A percentile compares a stretch with the other conserved stretches of the same genome.
Conservation (phyloP, 2,113 vertebrate genomes). For the Dascyllus trimaculatus region DNA sequence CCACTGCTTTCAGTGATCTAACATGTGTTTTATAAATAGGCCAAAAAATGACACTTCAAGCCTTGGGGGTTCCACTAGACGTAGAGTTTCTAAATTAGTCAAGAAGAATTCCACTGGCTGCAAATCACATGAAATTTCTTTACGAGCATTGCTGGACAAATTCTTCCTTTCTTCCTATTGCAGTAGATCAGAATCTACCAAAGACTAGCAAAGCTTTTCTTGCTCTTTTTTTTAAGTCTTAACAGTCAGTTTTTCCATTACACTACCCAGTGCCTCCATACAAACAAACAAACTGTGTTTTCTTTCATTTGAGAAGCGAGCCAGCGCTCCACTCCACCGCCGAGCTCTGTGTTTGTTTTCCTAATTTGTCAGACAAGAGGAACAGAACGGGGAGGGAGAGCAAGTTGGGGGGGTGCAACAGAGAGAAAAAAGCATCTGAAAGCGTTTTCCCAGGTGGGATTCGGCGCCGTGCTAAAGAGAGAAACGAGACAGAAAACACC, state of each 20-base stretch:
- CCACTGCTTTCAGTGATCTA: no score
- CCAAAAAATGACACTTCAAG: no score
- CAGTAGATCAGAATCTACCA: no score
- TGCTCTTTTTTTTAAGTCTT: no score
- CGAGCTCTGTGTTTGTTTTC: constrained; percentile 35
- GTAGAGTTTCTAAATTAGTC: no score
- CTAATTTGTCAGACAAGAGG: constrained; percentile 57
- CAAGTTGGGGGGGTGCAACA: constrained; percentile 18
- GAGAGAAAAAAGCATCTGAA: constrained; percentile 35
- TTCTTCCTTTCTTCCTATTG: no score
- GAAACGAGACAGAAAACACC: constrained; percentile 19
- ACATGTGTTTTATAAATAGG: no score
- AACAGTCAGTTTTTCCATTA: neutral
- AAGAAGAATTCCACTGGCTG: no score
- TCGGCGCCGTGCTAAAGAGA: neutral
- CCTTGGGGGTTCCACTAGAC: no score
- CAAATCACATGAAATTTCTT: no score
- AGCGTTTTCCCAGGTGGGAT: constrained; percentile 41
- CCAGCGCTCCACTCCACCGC: constrained; percentile 22
- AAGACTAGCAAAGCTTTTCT: no score
- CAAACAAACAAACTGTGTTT: neutral
- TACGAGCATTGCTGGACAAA: no score
- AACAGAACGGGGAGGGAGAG: neutral
- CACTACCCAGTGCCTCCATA: neutral
- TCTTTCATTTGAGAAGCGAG: constrained; percentile 19